Percentiles rank a stretch among this genome's conserved stretches.
Evolutionary conservation across 2,113 vertebrate genomes (phyloP).

Genomic region (Hippolais icterina): DNA sequence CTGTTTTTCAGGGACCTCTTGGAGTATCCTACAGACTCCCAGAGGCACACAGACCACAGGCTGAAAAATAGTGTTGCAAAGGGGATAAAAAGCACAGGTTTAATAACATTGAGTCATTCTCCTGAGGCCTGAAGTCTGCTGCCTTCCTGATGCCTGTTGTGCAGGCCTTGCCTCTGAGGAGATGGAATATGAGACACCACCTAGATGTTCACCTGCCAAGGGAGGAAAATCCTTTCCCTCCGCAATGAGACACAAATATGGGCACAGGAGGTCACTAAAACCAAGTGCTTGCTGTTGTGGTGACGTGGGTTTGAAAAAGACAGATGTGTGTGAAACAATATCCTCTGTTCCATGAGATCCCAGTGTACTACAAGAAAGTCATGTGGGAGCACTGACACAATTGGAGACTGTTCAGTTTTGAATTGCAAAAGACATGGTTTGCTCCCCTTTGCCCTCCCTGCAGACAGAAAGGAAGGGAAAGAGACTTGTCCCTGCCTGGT

Average conservation of each 20-base stretch:
- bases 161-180: neutral
- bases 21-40: neutral
- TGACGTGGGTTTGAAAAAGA: neutral
- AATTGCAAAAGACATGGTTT: neutral
- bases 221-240: conserved; percentile 36
- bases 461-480: neutral
- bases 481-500: neutral
- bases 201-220: conserved; percentile 29
- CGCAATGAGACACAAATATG: neutral
- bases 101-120: neutral
- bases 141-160: neutral
- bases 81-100: neutral
- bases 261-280: conserved; percentile 51
- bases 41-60: neutral
- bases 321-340: conserved; percentile 56
- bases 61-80: neutral
- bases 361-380: neutral
- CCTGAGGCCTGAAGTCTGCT: neutral
- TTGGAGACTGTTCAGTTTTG: neutral
- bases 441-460: neutral
- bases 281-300: neutral
- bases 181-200: conserved; percentile 3
- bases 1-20: neutral
- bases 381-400: neutral
- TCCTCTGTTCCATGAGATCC: neutral